These are phyloP conservation scores for Heteronetta atricapilla DNA, from an alignment of 2,113 vertebrate species.

Conservation along the genomic window DNA sequence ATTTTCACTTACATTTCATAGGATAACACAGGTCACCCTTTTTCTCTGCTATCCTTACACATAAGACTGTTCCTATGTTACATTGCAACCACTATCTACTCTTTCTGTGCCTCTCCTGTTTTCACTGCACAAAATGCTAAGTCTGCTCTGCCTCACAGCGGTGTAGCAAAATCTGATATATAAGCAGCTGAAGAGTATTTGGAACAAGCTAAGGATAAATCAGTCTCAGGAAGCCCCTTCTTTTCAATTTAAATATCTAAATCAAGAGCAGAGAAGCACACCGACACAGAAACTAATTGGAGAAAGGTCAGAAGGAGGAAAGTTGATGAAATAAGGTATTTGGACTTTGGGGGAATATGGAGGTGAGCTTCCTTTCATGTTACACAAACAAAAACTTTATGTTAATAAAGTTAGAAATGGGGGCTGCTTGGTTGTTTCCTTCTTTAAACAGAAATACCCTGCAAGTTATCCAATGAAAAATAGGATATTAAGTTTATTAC, in stretches of 20 bases:
- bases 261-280: background rate
- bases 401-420: background rate
- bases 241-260: background rate
- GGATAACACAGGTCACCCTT: background rate
- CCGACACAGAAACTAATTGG: background rate
- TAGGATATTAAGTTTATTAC: slow-evolving; percentile 24
- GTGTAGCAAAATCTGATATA: background rate
- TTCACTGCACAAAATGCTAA: background rate
- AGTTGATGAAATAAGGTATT: background rate
- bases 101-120: background rate
- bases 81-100: background rate
- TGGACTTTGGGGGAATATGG: background rate
- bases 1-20: background rate
- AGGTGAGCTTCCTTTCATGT: background rate
- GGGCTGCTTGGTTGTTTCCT: background rate
- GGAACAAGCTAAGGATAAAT: background rate
- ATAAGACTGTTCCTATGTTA: background rate
- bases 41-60: background rate
- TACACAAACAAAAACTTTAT: background rate
- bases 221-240: background rate
- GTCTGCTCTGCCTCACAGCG: background rate
- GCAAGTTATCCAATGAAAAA: background rate
- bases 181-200: background rate
- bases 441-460: background rate
- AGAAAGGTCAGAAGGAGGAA: background rate